phyloP scores from a whole-genome alignment of 2,113 vertebrate species.

The Prietella phreatophila region DNA sequence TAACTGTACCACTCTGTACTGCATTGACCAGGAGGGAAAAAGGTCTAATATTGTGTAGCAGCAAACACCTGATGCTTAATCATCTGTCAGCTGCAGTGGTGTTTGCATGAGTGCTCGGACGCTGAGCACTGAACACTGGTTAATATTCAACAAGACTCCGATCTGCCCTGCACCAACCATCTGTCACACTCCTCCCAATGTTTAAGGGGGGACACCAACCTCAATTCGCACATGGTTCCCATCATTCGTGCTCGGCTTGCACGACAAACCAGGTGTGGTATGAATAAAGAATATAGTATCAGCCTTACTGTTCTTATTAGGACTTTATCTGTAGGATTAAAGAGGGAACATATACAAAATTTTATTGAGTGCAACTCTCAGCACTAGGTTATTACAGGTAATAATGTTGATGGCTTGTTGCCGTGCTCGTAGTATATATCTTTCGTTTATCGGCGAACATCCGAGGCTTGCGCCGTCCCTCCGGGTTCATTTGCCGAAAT shows the following conservation, averaged over 20 bases:
- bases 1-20: background rate
- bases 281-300: background rate
- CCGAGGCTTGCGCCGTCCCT: slow-evolving; percentile 7
- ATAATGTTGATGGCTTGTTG: slow-evolving; percentile 15
- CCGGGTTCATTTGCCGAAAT: slow-evolving; percentile 64
- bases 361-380: background rate
- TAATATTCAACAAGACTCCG: slow-evolving; percentile 44
- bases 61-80: slow-evolving; percentile 20
- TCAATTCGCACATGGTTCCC: background rate
- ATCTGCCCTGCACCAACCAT: slow-evolving; percentile 29
- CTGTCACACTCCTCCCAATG: slow-evolving; percentile 22
- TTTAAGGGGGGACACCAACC: background rate
- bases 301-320: background rate
- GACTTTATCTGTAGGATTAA: background rate
- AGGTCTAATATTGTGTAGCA: background rate
- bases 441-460: slow-evolving; percentile 36
- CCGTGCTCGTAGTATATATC: slow-evolving; percentile 10
- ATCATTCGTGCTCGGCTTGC: background rate
- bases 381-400: background rate
- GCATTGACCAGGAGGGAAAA: background rate
- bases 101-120: slow-evolving; percentile 14
- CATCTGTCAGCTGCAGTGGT: slow-evolving; percentile 4
- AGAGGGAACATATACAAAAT: background rate
- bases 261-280: background rate
- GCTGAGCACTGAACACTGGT: slow-evolving; percentile 30